phyloP scores from a whole-genome alignment of 2,888 invertebrate species.

The Rhagium mordax region DNA sequence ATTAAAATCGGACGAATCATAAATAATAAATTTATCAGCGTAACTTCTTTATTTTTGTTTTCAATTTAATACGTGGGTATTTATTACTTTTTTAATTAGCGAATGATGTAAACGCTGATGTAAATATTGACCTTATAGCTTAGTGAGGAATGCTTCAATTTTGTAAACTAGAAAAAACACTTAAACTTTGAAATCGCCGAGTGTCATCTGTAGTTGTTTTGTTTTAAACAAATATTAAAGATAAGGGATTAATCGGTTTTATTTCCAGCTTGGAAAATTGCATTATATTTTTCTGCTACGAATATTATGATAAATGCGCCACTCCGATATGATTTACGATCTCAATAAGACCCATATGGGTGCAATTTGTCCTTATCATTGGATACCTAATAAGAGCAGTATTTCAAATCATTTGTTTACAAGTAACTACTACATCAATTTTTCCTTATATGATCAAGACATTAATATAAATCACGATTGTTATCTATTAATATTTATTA shows the following conservation, averaged over 20 bases:
- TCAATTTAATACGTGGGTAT: conserved; percentile 1
- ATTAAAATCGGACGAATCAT: background rate
- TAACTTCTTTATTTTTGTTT: conserved; percentile 6
- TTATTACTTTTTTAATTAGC: background rate
- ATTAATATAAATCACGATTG: background rate
- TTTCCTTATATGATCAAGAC: background rate
- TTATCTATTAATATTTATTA: background rate
- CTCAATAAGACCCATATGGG: background rate
- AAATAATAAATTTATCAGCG: background rate
- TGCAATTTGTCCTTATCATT: background rate
- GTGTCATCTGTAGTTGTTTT: background rate
- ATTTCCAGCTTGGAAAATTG: too few relatives aligned
- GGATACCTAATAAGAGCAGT: background rate
- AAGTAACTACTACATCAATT: background rate
- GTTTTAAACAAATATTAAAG: too few relatives aligned
- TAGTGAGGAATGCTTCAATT: background rate
- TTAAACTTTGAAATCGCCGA: background rate
- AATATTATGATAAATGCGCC: background rate
- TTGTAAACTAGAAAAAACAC: background rate
- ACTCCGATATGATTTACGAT: background rate
- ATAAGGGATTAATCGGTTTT: too few relatives aligned
- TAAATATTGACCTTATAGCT: conserved; percentile 6
- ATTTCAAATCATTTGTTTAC: background rate
- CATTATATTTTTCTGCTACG: background rate
- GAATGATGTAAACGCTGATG: conserved; percentile 1